Evolutionary conservation across 2,888 invertebrate species (phyloP).

Genomic region (Resseliella maxima): DNA sequence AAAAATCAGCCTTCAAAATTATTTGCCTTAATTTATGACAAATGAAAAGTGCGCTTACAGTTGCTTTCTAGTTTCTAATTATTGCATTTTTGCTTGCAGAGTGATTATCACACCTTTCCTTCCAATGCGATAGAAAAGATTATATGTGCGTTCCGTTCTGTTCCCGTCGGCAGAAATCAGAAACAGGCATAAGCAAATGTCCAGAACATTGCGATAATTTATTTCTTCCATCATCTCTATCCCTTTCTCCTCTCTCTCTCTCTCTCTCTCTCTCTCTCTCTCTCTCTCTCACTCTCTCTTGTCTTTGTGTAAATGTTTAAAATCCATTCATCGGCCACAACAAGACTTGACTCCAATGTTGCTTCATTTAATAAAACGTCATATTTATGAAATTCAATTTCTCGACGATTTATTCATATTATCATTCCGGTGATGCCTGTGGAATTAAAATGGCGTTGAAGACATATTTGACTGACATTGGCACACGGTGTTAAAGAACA

Average conservation of each 20-base stretch:
- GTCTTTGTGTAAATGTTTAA: no score
- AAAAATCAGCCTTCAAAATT: background rate
- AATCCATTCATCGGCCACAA: no score
- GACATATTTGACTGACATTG: constrained; percentile 14
- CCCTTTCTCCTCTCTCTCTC: background rate
- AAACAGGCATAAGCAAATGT: background rate
- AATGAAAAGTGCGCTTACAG: background rate
- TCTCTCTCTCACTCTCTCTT: no score
- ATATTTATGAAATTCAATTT: constrained; percentile 23
- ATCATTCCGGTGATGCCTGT: background rate
- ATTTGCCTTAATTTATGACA: constrained; percentile 25
- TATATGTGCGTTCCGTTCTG: background rate
- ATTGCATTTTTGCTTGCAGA: background rate
- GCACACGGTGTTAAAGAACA: constrained; percentile 9
- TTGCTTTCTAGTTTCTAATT: constrained; percentile 3
- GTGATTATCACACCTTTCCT: constrained; percentile 29
- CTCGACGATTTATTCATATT: constrained; percentile 28
- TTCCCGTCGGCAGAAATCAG: background rate
- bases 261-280: no score
- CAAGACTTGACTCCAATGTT: background rate
- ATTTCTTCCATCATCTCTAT: background rate
- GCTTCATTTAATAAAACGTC: constrained; percentile 23
- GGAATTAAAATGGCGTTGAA: background rate
- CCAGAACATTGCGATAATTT: constrained; percentile 1
- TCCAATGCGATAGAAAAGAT: background rate